Evolutionary conservation across 1,140 invertebrate species (phyloP).

Genomic region (Hylaeus anthracinus): DNA sequence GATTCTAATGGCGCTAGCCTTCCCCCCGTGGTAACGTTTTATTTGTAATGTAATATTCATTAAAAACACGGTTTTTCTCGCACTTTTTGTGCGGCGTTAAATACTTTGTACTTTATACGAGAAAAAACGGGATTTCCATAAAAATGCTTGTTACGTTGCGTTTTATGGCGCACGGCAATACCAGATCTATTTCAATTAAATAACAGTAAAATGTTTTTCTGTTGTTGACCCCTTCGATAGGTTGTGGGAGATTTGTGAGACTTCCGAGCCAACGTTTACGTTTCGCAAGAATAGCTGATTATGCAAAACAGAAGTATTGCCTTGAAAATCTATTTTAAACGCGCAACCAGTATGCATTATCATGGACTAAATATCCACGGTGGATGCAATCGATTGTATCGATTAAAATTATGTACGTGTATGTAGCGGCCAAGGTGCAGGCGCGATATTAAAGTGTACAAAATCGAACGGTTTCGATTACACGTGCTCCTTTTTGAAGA

Average conservation of each 20-base stretch:
- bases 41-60: not conserved
- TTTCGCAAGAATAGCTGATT: not conserved
- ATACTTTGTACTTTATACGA: too few relatives aligned
- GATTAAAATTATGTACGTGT: not conserved
- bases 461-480: too few relatives aligned
- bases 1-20: not conserved
- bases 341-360: not conserved
- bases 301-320: constrained; percentile 6
- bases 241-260: not conserved
- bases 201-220: too few relatives aligned
- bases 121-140: not conserved
- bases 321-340: constrained; percentile 11
- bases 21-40: not conserved
- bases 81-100: not conserved
- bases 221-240: too few relatives aligned
- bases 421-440: not conserved
- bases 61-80: not conserved
- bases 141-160: too few relatives aligned
- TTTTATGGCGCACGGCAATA: too few relatives aligned
- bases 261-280: too few relatives aligned
- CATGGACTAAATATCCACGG: not conserved
- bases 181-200: too few relatives aligned
- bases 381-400: not conserved
- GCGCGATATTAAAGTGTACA: too few relatives aligned
- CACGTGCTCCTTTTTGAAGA: too few relatives aligned